Evolutionary conservation across 2,888 invertebrate species (phyloP), one percentile per base, ranked within the genome.

Genomic region (Ichneumoninae sp.): DNA sequence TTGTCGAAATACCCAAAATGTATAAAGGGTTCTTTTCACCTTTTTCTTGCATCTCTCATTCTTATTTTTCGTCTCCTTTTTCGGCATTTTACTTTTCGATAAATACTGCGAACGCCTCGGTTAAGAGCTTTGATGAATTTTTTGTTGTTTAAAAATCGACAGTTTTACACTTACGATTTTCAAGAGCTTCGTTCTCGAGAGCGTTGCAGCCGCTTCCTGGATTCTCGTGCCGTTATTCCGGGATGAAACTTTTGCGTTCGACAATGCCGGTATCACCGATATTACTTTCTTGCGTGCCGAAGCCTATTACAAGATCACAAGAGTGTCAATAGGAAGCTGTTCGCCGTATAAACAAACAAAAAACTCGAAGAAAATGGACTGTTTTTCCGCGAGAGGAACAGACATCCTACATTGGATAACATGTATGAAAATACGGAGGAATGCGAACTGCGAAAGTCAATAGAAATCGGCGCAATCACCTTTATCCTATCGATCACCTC

Each of bases 401-500:
- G 47, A 26, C 30, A 63, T 63, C 63, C 16, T 30, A 63, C 16
- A 63, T 33, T 30, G 63, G 63, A 63, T n/a, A 63, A 33, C 16
- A 30, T 30, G 63, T 30, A 63, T 33, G 63, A n/a, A 33, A 33
- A 30, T 33, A 33, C 30, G 65, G 13, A 22, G 36, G 10, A 33
- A 33, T 44, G 40, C 16, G 44, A 40, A 50, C 40, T 10, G 19
- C 19, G 36, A 36, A 36, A 70, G 30, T 81, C 52, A 70, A 76
- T 30, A 68, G 36, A 76, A 81, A 73, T 73, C 52, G 52, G 50
- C 44, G 36, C 71, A 88, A 85, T 91, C 86, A 94, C 94, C 92
- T 94, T 95, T 90, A 95, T 95, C 87, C 95, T 94, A 83, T 95
- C 94, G 71, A 95, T 94, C 22, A 95, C 92, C 90, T 95, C 95